Conservation (phyloP, 2,113 vertebrate species). For the Campylomormyrus numenius region DNA sequence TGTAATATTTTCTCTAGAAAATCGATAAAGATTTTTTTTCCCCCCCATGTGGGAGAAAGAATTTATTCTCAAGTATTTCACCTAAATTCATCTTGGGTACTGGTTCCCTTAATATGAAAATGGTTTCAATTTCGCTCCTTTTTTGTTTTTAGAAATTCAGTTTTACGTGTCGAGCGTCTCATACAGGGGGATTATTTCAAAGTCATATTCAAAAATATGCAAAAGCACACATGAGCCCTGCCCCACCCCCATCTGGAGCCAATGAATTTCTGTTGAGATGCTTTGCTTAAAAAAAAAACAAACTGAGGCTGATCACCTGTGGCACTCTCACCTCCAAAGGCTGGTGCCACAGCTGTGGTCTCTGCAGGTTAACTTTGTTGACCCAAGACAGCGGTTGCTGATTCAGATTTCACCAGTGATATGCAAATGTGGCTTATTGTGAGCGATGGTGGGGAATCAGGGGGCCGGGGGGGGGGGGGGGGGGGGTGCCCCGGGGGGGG, state of each 20-base stretch:
- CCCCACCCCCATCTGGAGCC: background rate
- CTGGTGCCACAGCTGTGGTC: background rate
- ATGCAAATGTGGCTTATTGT: slow-evolving; percentile 32
- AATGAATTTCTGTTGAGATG: background rate
- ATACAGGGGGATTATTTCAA: background rate
- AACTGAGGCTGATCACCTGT: slow-evolving; percentile 23
- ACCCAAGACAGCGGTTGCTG: slow-evolving; percentile 31
- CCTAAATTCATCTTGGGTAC: background rate
- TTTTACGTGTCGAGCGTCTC: background rate
- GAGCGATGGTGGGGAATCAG: background rate
- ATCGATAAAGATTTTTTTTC: background rate
- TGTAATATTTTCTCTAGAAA: background rate
- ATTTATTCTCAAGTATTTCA: slow-evolving; percentile 21
- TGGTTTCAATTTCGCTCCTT: slow-evolving; percentile 18
- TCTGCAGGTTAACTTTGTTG: slow-evolving; percentile 23
- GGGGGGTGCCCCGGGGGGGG: no score
- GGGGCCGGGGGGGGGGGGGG: background rate
- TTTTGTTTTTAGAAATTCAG: slow-evolving; percentile 27
- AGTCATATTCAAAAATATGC: slow-evolving; percentile 28
- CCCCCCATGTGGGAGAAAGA: background rate
- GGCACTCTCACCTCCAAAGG: slow-evolving; percentile 9
- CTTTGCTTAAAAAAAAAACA: slow-evolving; percentile 24
- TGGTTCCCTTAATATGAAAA: slow-evolving; percentile 1
- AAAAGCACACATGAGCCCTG: slow-evolving; percentile 9
- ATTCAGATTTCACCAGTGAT: slow-evolving; percentile 41